Evolutionary conservation across 92 coral and sea anemone species (phyloP).

Genomic region (Paramuricea clavata): DNA sequence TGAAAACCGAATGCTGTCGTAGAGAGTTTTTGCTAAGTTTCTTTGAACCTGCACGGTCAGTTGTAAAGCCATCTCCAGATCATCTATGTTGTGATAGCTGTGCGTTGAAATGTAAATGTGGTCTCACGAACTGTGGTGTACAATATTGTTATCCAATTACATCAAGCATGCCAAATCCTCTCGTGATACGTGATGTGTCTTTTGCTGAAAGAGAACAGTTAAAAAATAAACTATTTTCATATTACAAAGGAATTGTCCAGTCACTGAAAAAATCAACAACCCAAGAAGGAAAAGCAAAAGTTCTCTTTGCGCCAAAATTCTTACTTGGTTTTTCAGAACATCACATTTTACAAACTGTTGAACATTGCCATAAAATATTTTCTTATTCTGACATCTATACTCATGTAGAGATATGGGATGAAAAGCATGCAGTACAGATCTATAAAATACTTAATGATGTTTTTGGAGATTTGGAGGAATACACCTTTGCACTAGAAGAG

Average conservation of each 20-base stretch:
- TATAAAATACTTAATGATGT: slow-evolving; percentile 28
- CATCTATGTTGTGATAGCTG: slow-evolving; percentile 53
- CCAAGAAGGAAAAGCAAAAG: slow-evolving; percentile 2
- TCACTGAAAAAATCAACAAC: slow-evolving; percentile 32
- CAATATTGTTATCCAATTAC: neutral
- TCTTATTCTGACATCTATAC: slow-evolving; percentile 20
- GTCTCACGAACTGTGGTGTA: neutral
- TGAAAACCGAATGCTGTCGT: slow-evolving; percentile 48
- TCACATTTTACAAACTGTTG: slow-evolving; percentile 43
- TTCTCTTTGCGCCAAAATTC: neutral
- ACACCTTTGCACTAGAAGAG: slow-evolving; percentile 48
- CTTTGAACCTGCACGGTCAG: slow-evolving; percentile 41
- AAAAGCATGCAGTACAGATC: slow-evolving; percentile 33
- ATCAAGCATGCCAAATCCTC: neutral
- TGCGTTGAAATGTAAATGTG: slow-evolving; percentile 9
- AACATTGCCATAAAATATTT: neutral
- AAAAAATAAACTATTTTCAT: neutral
- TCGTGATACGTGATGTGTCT: neutral
- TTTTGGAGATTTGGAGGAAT: slow-evolving; percentile 24
- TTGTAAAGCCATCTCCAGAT: neutral
- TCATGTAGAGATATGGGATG: slow-evolving; percentile 48
- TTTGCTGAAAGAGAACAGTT: neutral
- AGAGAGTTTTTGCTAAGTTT: slow-evolving; percentile 49
- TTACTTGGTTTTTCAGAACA: slow-evolving; percentile 46
- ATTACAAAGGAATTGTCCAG: slow-evolving; percentile 39